A percentile compares a stretch with the other conserved stretches of the same genome.
Conservation (phyloP, 2,888 invertebrate genomes). For the Linnaemya vulpina region DNA sequence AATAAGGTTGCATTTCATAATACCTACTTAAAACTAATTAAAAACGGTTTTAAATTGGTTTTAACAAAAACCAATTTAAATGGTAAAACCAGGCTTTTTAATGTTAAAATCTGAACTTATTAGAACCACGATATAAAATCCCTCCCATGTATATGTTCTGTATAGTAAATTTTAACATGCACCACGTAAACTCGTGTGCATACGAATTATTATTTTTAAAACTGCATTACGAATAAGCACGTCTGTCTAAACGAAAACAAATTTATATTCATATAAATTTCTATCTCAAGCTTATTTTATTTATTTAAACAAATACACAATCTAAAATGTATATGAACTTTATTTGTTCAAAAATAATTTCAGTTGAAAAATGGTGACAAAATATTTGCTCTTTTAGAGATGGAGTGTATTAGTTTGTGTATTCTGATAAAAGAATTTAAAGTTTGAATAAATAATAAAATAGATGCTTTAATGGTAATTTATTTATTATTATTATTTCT, state of each 20-base stretch:
- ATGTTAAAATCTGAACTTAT: no score
- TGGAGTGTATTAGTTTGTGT: conserved; percentile 13
- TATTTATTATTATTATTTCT: not conserved
- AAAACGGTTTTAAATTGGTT: no score
- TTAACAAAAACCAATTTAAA: no score
- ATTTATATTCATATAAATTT: conserved; percentile 46
- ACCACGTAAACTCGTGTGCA: conserved; percentile 22
- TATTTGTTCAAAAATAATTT: conserved; percentile 1
- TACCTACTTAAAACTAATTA: no score
- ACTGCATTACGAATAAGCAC: conserved; percentile 41
- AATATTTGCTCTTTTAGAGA: not conserved
- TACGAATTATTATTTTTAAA: conserved; percentile 45
- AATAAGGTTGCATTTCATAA: no score
- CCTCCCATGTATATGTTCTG: no score
- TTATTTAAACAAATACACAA: conserved; percentile 31
- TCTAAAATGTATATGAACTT: conserved; percentile 2
- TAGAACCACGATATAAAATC: no score
- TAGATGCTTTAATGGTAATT: not conserved
- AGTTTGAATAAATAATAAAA: conserved; percentile 32
- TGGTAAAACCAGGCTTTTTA: no score
- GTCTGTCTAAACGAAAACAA: conserved; percentile 20
- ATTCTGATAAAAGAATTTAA: conserved; percentile 53
- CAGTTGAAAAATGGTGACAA: not conserved
- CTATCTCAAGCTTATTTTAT: conserved; percentile 50
- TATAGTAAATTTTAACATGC: not conserved